Conservation (phyloP, 2,888 invertebrate genomes). For the Allygus modestus region DNA sequence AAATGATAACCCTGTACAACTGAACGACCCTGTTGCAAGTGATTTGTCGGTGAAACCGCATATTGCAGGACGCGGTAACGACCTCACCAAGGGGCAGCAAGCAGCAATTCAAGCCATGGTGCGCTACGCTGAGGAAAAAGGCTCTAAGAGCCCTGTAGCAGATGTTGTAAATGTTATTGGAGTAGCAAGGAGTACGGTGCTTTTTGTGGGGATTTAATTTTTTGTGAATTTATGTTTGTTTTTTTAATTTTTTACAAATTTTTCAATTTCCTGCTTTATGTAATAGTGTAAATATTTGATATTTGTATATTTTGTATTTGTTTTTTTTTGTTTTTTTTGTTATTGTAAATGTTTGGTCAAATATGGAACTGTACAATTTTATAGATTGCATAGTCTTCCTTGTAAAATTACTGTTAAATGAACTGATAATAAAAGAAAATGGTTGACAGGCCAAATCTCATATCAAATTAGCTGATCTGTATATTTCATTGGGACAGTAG, state of each 20-base stretch:
- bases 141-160: constrained; percentile 35
- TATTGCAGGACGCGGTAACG: constrained; percentile 23
- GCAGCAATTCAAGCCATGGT: neutral
- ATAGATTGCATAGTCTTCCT: neutral
- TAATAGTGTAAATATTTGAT: too few relatives aligned
- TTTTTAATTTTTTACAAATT: too few relatives aligned
- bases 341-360: too few relatives aligned
- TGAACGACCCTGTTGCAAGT: constrained; percentile 7
- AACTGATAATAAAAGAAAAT: neutral
- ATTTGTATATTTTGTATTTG: too few relatives aligned
- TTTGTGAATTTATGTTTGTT: too few relatives aligned
- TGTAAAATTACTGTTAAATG: neutral
- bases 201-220: too few relatives aligned
- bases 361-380: too few relatives aligned
- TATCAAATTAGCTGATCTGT: too few relatives aligned
- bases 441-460: too few relatives aligned
- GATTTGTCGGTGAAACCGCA: neutral
- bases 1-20: constrained; percentile 1
- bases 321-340: too few relatives aligned
- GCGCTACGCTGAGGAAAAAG: constrained; percentile 15
- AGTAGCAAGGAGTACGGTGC: neutral
- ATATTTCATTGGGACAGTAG: too few relatives aligned
- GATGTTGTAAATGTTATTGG: constrained; percentile 19
- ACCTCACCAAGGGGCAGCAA: constrained; percentile 20
- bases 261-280: too few relatives aligned